Base-by-base conservation (phyloP, 2,113 vertebrate species). In the Uria aalge region DNA sequence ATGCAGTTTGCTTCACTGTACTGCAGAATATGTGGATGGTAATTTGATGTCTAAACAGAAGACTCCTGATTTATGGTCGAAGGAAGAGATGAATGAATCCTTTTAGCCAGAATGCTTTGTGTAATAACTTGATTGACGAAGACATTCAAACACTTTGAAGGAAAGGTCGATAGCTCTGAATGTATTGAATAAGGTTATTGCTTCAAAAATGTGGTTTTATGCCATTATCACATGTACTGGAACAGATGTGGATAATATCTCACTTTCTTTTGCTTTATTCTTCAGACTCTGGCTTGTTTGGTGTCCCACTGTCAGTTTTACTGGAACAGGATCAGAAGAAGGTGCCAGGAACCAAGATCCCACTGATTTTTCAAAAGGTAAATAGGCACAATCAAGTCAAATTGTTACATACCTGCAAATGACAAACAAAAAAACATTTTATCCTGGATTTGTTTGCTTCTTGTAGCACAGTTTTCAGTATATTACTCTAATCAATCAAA, bases 271-370 rank as follows among this genome's bases (percentile, higher is more conserved):
- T 95, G 55, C 85, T 95, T 90, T 83, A 30, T 94, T 79, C 63
- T 97, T 63, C 97, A 99, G 99, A 99, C 82, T 98, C 97, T 40
- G 99, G 99, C 77, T 96, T 99, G 77, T 99, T 99, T 90, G 98
- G 98, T 78, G 98, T 99, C 94, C 98, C 99, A 38, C 96, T 99
- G 50, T 69, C 97, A 40, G 95, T 98, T 74, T 97, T 99, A 93
- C 85, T 99, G 98, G 99, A 99, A 52, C 99, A 99, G 95, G 99
- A 99, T 98, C 99, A 99, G 96, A 99, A 97, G 78, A 98, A 98
- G 88, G 55, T 93, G 29, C 97, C 98, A 62, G 99, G 99, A 80
- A 98, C 98, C 78, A 99, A 98, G 97, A 99, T 99, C 92, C 99
- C 99, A 79, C 97, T 99, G 71, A 98, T 99, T 95, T 98, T 99